These are phyloP conservation scores for Dicycla oo DNA, from an alignment of 2,888 invertebrate genomes.

Conservation along the genomic window DNA sequence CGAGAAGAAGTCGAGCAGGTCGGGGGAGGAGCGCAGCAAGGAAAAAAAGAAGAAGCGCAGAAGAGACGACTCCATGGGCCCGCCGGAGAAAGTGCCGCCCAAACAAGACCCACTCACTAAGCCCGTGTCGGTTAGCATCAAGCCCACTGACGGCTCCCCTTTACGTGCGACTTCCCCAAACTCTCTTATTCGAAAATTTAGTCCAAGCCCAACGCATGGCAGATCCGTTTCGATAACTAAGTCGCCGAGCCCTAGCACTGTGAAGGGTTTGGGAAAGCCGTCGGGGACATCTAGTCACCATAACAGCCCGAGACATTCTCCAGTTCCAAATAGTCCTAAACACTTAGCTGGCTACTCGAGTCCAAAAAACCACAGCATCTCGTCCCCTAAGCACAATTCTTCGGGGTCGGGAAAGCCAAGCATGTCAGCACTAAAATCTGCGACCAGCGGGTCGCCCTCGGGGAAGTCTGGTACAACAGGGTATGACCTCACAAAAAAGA, in stretches of 20 bases:
- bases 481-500: constrained; percentile 90
- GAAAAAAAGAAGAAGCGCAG: constrained; percentile 94
- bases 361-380: constrained; percentile 94
- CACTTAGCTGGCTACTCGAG: constrained; percentile 93
- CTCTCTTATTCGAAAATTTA: constrained; percentile 92
- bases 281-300: constrained; percentile 90
- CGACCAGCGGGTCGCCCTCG: constrained; percentile 93
- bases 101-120: constrained; percentile 93
- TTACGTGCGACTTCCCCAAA: constrained; percentile 92
- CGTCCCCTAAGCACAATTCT: constrained; percentile 94
- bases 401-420: constrained; percentile 96
- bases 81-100: constrained; percentile 95
- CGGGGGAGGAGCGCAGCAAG: constrained; percentile 86
- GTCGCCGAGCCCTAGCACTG: constrained; percentile 88
- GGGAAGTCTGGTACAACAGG: constrained; percentile 90
- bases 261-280: constrained; percentile 85
- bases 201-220: constrained; percentile 93
- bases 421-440: constrained; percentile 96
- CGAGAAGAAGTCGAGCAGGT: constrained; percentile 86
- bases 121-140: constrained; percentile 94
- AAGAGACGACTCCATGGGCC: constrained; percentile 95
- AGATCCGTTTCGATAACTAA: constrained; percentile 92
- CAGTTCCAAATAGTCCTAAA: constrained; percentile 94
- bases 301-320: constrained; percentile 94
- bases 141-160: constrained; percentile 92